Evolutionary conservation across 2,113 vertebrate genomes (phyloP).

Genomic region (Heteronetta atricapilla): DNA sequence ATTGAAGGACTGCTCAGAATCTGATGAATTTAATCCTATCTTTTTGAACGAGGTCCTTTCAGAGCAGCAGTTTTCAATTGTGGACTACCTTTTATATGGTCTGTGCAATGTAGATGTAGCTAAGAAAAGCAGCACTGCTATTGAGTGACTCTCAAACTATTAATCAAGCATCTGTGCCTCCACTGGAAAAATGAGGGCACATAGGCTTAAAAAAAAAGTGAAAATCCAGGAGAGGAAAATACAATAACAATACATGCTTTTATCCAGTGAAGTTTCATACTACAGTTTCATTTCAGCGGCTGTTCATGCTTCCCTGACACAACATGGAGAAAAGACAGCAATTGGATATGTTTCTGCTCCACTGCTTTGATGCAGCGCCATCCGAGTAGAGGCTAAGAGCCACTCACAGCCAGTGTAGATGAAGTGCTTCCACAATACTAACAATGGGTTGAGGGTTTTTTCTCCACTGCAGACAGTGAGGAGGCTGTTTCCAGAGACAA

Average conservation of each 20-base stretch:
- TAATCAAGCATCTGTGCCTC: neutral
- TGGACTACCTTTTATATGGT: neutral
- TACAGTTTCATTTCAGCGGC: neutral
- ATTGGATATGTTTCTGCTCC: neutral
- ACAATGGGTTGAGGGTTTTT: neutral
- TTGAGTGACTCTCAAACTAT: neutral
- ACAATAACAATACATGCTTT: neutral
- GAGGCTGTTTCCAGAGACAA: neutral
- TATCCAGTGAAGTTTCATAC: neutral
- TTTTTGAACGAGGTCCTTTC: neutral
- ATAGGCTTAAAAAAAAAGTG: neutral
- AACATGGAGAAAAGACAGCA: neutral
- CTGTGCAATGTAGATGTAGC: neutral
- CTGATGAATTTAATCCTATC: neutral
- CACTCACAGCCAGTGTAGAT: neutral
- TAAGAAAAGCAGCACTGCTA: conserved; percentile 3
- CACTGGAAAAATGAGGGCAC: neutral
- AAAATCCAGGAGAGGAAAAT: neutral
- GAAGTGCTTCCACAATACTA: neutral
- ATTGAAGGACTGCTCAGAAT: neutral
- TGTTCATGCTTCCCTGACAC: neutral
- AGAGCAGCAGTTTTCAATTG: neutral
- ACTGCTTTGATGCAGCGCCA: neutral
- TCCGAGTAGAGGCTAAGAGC: neutral
- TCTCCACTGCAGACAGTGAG: neutral